Evolutionary conservation across 2,797 vertebrate genomes (phyloP).

Genomic region (Phaenicophaeus curvirostris): DNA sequence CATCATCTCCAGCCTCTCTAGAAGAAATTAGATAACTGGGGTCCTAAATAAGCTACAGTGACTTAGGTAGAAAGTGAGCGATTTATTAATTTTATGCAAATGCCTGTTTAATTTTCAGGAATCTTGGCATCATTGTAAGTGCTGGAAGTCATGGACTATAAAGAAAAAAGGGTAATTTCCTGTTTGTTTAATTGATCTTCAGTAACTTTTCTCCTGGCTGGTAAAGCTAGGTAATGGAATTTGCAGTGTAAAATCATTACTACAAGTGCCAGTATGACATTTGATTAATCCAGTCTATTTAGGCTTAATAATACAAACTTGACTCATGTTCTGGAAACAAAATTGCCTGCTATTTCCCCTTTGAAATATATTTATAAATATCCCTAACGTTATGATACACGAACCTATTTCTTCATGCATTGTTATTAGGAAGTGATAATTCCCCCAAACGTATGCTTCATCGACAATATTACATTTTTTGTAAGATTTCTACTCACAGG

Average conservation of each 20-base stretch:
- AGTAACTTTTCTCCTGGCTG: constrained; percentile 61
- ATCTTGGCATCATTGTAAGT: constrained; percentile 23
- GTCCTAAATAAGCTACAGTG: constrained; percentile 44
- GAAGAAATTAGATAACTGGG: constrained; percentile 36
- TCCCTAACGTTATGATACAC: not conserved
- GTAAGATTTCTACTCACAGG: not conserved
- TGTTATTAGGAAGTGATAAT: not conserved
- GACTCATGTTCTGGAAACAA: constrained; percentile 47
- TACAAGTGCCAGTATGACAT: constrained; percentile 69
- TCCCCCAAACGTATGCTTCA: not conserved
- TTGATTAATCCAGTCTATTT: constrained; percentile 71
- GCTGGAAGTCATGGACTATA: constrained; percentile 26
- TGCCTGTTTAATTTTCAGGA: constrained; percentile 36
- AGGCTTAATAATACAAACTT: constrained; percentile 58
- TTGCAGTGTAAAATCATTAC: constrained; percentile 55
- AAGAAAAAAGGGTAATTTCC: constrained; percentile 62
- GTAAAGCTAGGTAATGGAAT: constrained; percentile 61
- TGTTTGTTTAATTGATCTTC: constrained; percentile 70
- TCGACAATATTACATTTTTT: not conserved
- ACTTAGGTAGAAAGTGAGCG: not conserved
- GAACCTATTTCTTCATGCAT: not conserved
- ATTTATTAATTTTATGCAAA: constrained; percentile 63
- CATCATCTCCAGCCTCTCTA: constrained; percentile 43
- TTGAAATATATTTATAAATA: not conserved
- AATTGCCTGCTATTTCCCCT: constrained; percentile 31